Conservation (phyloP, 1,140 invertebrate species). For the Vanessa atalanta region DNA sequence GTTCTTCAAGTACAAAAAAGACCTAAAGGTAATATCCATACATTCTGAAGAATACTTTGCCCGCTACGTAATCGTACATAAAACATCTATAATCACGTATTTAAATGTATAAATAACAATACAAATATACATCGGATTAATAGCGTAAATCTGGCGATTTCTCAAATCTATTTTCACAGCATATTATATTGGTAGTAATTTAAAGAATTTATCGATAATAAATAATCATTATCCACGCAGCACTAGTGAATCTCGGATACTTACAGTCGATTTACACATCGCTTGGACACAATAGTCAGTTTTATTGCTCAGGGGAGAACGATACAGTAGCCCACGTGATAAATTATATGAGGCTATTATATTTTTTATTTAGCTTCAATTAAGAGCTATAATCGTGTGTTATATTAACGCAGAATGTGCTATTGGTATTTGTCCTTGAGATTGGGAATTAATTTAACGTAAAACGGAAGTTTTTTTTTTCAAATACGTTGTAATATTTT, state of each 20-base stretch:
- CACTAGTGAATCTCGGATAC: constrained; percentile 51
- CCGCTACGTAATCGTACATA: not conserved
- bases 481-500: not conserved
- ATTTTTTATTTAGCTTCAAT: not conserved
- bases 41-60: not conserved
- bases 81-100: constrained; percentile 6
- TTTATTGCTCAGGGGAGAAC: constrained; percentile 39
- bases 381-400: constrained; percentile 15
- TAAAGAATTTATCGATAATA: constrained; percentile 38
- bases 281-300: constrained; percentile 45
- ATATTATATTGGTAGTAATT: constrained; percentile 18
- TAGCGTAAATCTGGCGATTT: constrained; percentile 6
- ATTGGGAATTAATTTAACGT: constrained; percentile 36
- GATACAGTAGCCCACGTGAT: constrained; percentile 2
- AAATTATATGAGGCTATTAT: constrained; percentile 23
- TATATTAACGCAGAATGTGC: not conserved
- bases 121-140: not conserved
- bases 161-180: constrained; percentile 8
- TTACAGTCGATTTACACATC: constrained; percentile 52
- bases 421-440: constrained; percentile 27
- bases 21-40: not conserved
- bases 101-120: constrained; percentile 1
- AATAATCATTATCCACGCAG: constrained; percentile 38
- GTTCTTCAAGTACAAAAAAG: not conserved
- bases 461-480: constrained; percentile 55